phyloP scores from a whole-genome alignment of 2,113 vertebrate genomes.

The Gambusia holbrooki region DNA sequence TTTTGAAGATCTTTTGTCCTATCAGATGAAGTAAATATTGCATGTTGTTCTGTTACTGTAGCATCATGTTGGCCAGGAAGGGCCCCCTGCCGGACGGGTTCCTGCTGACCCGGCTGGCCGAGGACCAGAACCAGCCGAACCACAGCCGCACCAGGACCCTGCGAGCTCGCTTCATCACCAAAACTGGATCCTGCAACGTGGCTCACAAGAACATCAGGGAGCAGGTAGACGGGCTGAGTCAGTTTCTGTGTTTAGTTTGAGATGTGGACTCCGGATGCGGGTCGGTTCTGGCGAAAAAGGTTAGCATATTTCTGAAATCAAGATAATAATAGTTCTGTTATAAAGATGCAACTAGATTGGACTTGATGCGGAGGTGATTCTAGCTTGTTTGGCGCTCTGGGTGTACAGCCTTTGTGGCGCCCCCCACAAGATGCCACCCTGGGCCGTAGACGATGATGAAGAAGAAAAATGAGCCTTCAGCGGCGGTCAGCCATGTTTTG shows the following conservation, averaged over 20 bases:
- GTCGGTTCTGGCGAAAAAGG: too few relatives aligned
- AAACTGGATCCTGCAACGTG: constrained; percentile 85
- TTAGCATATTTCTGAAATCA: too few relatives aligned
- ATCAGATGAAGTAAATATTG: neutral
- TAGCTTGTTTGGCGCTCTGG: too few relatives aligned
- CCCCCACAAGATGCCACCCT: too few relatives aligned
- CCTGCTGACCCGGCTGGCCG: constrained; percentile 82
- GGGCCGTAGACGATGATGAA: neutral
- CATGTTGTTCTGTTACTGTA: neutral
- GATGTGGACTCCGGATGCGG: too few relatives aligned
- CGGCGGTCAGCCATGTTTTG: neutral
- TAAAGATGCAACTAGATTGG: too few relatives aligned
- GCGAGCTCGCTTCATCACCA: constrained; percentile 83
- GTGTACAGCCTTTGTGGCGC: too few relatives aligned
- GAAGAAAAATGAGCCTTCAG: neutral
- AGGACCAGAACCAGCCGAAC: constrained; percentile 75
- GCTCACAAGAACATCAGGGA: constrained; percentile 88
- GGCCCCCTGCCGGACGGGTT: constrained; percentile 83
- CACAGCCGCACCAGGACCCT: constrained; percentile 67
- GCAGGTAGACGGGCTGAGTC: constrained; percentile 68
- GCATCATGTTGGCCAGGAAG: constrained; percentile 84
- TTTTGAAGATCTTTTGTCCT: too few relatives aligned
- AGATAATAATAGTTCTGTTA: too few relatives aligned
- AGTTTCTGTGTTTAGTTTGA: neutral
- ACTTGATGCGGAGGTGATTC: too few relatives aligned